Percentiles rank a stretch among this genome's conserved stretches.
Conservation (phyloP, 2,888 invertebrate genomes). For the Tetragnatha montana region DNA sequence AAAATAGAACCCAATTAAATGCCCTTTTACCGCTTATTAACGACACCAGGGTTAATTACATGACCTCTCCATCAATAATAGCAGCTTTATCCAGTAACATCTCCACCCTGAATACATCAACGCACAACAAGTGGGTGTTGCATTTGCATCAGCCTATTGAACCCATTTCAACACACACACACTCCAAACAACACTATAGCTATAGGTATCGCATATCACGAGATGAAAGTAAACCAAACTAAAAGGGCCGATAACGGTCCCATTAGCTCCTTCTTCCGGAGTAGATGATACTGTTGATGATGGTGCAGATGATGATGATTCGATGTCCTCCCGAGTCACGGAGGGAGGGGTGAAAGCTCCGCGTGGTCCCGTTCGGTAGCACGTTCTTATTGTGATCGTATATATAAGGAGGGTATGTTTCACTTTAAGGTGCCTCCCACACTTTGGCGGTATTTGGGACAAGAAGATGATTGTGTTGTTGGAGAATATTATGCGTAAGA, state of each 20-base stretch:
- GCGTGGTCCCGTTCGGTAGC: conserved; percentile 40
- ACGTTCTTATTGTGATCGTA: conserved; percentile 27
- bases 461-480: no score
- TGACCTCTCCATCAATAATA: no score
- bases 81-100: no score
- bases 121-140: no score
- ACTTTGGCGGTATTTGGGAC: not conserved
- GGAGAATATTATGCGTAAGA: no score
- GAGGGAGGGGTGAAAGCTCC: conserved; percentile 14
- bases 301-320: conserved; percentile 19
- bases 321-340: conserved; percentile 30
- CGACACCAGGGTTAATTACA: no score
- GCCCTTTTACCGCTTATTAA: no score
- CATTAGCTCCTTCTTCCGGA: not conserved
- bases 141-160: no score
- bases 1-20: no score
- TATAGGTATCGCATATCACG: not conserved
- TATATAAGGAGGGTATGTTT: not conserved
- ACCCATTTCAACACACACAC: no score
- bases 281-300: not conserved
- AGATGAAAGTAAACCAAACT: not conserved
- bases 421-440: conserved; percentile 23
- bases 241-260: not conserved
- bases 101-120: no score
- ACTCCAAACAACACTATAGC: not conserved